Evolutionary conservation across 1,140 invertebrate species (phyloP), one percentile per base, ranked within the genome.

Genomic region (Trichoplusia ni): DNA sequence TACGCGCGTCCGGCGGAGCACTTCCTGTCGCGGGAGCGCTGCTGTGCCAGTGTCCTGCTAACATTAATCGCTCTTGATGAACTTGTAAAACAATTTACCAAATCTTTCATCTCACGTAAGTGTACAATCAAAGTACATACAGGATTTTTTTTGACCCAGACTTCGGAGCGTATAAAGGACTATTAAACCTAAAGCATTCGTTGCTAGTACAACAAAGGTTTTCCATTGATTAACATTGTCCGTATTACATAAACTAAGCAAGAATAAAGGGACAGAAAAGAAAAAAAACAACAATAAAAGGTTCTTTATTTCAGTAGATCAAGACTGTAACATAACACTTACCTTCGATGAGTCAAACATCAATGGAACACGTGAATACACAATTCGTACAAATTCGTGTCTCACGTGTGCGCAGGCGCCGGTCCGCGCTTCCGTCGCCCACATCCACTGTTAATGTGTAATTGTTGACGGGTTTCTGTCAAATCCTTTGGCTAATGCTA

Each of bases 1-100:
- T 90, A 90, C 75, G 76, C 77, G 79, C 86, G 82, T 90, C 86
- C 87, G 87, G 83, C 77, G 59, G 76, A 69, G 40, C 72, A 74
- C 83, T 90, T 90, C 87, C 87, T 86, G 87, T 74, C 71, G 71
- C 67, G 69, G 63, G 54, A 31, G 49, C 35, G 29, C 38, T 27
- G 21, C 31, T 42, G 13, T 29, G 29, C 14, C 44, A 66, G 29
- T 44, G 65, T 67, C 49, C 59, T 63, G 65, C 60, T 33, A 63
- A 63, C 46, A 38, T 54, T 61, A 35, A 67, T 59, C 27, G 11
- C 21, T 51, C 6, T 29, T 31, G 27, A 47, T 31, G 19, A 29
- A 47, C 2, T 14, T 23, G 37, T 21, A 51, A 19, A 46, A 13
- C 44, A 47, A 21, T 8, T 19, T 44, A 16, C 14, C 2, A 29